A percentile compares a stretch with the other conserved stretches of the same genome.
Evolutionary conservation across 2,797 vertebrate genomes (phyloP).

Genomic region (Anisognathus igniventris): DNA sequence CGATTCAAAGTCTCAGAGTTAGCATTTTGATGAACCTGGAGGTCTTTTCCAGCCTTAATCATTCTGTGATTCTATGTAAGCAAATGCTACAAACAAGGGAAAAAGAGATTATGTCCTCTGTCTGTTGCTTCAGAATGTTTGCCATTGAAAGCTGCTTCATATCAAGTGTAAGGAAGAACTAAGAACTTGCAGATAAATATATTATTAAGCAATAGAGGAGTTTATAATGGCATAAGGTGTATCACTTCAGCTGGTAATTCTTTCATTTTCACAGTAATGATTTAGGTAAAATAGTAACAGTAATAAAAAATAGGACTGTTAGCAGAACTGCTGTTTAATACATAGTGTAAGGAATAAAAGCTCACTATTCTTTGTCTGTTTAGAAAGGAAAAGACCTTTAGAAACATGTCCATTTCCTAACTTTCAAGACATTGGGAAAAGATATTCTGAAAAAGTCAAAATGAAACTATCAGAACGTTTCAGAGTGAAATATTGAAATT

Average conservation of each 20-base stretch:
- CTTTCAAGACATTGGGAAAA: not conserved
- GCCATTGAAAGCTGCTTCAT: not conserved
- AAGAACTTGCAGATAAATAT: not conserved
- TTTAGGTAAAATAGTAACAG: not conserved
- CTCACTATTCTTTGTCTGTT: not conserved
- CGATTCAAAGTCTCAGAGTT: not conserved
- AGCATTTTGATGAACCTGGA: not conserved
- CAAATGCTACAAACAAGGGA: not conserved
- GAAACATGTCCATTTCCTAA: not conserved
- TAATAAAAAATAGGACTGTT: not conserved
- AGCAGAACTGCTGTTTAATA: not conserved
- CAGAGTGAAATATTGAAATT: not conserved
- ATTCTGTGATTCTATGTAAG: not conserved
- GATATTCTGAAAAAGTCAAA: not conserved
- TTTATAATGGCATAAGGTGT: not conserved
- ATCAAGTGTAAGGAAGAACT: not conserved
- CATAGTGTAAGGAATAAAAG: not conserved
- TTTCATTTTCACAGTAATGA: not conserved
- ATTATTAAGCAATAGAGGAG: not conserved
- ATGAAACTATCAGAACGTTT: not conserved
- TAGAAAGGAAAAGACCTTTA: not conserved
- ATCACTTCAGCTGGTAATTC: not conserved
- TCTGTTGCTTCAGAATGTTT: not conserved
- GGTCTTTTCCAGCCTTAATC: not conserved
- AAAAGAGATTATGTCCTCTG: not conserved